Evolutionary conservation across 2,797 vertebrate genomes (phyloP), one percentile per base, ranked within the genome.

Genomic region (Tragopan temminckii): DNA sequence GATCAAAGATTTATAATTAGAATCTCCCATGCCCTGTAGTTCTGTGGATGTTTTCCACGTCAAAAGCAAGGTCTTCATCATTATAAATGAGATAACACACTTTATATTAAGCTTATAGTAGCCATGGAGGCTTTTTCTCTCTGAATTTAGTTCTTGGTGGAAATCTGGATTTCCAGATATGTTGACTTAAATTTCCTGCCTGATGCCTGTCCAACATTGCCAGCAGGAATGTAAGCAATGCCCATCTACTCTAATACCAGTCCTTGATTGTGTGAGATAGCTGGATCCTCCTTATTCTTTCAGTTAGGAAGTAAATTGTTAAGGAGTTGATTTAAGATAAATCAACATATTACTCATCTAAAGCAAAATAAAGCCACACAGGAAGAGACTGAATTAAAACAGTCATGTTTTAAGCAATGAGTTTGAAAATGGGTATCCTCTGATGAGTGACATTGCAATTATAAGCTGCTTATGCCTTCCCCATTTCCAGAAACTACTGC

Each of bases 1-100:
- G 43, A 82, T 90, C 86, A 68, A 93, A 94, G 62, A 82, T 83
- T 87, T 83, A 43, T 89, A 55, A 59, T 89, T 88, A 81, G 80
- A 89, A 72, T 83, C 13, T 80, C 64, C 85, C 52, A 43, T 94
- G 85, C 40, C 43, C 45, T 55, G 20, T 94, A 68, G 55, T 92
- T 33, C 79, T 88, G 27, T 83, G 80, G 93, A 87, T 14, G 21
- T 43, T 94, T 91, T 95, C 53, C 46, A 87, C 66, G 80, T 82
- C 88, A 92, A 62, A 88, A 64, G 59, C 59, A 89, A 89, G 71
- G 55, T 84, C 80, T 92, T 88, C 55, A 88, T 89, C 76, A 75
- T 68, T 58, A 71, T 78, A 75, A 90, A 80, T 85, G 53, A 90
- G 46, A 61, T 74, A 88, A 59, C 31, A 77, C 23, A 59, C 27